Conservation (phyloP, 2,797 vertebrate genomes). For the Esox masquinongy region DNA sequence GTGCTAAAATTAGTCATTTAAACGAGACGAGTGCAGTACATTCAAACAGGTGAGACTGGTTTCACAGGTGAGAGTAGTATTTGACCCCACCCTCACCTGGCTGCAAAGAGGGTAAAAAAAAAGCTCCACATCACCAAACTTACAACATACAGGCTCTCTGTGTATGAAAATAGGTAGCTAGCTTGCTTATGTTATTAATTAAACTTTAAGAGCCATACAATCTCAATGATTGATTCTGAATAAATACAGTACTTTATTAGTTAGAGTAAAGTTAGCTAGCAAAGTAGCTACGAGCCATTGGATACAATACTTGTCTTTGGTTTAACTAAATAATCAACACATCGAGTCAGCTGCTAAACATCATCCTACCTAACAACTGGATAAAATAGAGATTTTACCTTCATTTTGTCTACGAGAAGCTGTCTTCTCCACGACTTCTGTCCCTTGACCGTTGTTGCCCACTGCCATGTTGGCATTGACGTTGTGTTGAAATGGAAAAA, state of each 20-base stretch:
- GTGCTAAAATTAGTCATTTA: too few relatives aligned
- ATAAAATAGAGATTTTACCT: conserved; percentile 40
- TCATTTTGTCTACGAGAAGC: conserved; percentile 58
- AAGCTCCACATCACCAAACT: neutral
- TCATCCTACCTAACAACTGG: neutral
- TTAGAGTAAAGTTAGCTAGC: neutral
- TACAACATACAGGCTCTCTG: neutral
- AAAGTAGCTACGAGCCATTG: neutral
- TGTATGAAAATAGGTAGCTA: neutral
- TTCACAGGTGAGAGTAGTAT: neutral
- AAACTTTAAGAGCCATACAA: neutral
- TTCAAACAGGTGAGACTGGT: neutral
- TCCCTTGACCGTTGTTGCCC: conserved; percentile 36
- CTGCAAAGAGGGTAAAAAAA: neutral
- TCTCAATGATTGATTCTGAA: neutral
- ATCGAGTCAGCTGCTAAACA: neutral
- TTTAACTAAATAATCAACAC: neutral
- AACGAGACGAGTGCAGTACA: too few relatives aligned
- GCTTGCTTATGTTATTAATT: neutral
- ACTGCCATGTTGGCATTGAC: conserved; percentile 61
- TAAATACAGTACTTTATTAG: neutral
- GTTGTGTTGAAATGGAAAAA: conserved; percentile 24
- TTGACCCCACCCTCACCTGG: neutral
- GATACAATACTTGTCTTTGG: too few relatives aligned
- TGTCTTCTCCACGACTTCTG: conserved; percentile 41